Percentiles rank a stretch among this genome's conserved stretches.
Conservation (phyloP, 2,797 vertebrate genomes). For the Darevskia nairensis region DNA sequence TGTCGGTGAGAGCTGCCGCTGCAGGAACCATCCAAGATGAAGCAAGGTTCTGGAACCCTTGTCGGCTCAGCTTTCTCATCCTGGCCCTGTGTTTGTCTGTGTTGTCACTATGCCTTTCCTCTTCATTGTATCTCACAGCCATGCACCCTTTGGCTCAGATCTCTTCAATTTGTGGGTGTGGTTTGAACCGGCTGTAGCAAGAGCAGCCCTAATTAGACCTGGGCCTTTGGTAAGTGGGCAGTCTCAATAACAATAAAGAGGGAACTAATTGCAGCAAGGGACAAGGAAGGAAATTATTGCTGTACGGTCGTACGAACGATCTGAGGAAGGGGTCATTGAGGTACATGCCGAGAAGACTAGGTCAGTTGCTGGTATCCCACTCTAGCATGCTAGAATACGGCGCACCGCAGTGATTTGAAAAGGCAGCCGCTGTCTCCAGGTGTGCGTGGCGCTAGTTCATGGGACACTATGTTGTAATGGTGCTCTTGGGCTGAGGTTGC, state of each 20-base stretch:
- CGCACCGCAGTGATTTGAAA: not conserved
- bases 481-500: not conserved
- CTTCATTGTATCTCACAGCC: not conserved
- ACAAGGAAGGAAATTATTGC: not conserved
- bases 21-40: not conserved
- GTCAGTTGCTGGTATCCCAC: not conserved
- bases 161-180: not conserved
- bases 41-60: not conserved
- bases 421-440: not conserved
- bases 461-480: not conserved
- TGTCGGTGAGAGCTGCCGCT: not conserved
- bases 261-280: not conserved
- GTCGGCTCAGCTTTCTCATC: not conserved
- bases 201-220: not conserved
- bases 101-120: not conserved
- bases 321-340: slow-evolving; percentile 18
- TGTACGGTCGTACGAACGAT: not conserved
- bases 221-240: not conserved
- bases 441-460: too few species aligned
- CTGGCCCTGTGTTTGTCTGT: not conserved
- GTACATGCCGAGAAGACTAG: not conserved
- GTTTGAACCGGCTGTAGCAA: not conserved
- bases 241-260: not conserved
- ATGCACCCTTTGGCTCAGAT: not conserved
- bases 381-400: not conserved